Base-by-base conservation (phyloP, 2,113 vertebrate genomes). In the Bujurquina vittata region DNA sequence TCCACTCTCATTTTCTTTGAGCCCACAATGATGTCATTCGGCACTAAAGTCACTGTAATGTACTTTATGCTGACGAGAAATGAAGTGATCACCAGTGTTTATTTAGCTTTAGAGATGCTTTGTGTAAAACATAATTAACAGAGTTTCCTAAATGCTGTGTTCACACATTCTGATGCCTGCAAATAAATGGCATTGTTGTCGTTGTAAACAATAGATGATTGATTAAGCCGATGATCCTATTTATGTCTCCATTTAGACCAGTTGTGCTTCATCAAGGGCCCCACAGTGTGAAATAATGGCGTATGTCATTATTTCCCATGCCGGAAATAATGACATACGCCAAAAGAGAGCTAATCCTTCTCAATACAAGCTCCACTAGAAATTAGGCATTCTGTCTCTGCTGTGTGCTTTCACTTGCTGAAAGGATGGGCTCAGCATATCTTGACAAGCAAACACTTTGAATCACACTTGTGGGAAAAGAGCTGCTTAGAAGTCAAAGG, bases 351-450 rank as follows among this genome's bases (percentile, higher is more conserved):
- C 43, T 87, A 65, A 88, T 82, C 75, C 75, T 23, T 77, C 67
- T 79, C 59, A 78, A 83, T 63, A 74, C 40, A 87, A 63, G 75
- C 83, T 75, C 37, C 33, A 69, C 35, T 23, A 67, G 6, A 79
- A 87, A 91, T 89, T 49, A 76, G 57, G 55, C 69, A 88, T 89
- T 86, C 43, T 29, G 52, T 81, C 84, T 80, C 86, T 78, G 82
- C 79, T 84, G 84, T 83, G 85, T 56, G 76, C 74, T 81, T 75
- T 80, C n/a, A 58, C 49, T 74, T 65, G 29, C 43, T 75, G 10
- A 78, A 92, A 91, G 10, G 22, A 35, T 49, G 49, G 76, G 62
- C 84, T 90, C 88, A 83, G 86, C 90, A 81, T 69, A 75, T 86
- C 73, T 80, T 85, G 54, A 88, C 80, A 80, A 81, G 52, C 75